Base-by-base conservation (phyloP, 1,140 invertebrate genomes). In the Drusus annulatus region DNA sequence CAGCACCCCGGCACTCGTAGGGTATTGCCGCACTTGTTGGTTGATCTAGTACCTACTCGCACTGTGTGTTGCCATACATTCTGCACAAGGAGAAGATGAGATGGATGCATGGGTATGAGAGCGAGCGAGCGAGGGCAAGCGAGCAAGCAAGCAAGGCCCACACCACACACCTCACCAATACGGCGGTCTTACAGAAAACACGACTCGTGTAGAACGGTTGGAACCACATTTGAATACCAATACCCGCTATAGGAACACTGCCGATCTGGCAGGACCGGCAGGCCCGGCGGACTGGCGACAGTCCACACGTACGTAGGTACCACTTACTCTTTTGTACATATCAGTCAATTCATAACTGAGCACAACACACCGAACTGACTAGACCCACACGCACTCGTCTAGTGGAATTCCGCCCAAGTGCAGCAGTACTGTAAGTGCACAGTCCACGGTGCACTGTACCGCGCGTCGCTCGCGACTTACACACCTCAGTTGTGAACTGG, bases 151-250 rank as follows among this genome's bases (percentile, higher is more conserved):
- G 80, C 63, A 28, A 28, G 25, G 25, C 2, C 74, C 75, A 81
- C 80, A 81, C 80, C 62, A 76, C 75, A 71, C 73, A 31, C 17
- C 17, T 63, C 69, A 80, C 54, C 50, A 54, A 54, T 45, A 45
- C 36, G 76, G 76, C 76, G 76, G 76, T 69, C 36, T 69, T 50
- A 78, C 76, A 77, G 36, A 63, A 77, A 28, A 81, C 80, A 69
- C 62, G 56, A 63, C 81, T 73, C 73, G 75, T 76, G 36, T 73
- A 28, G 21, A 23, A 52, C 50, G 69, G 31, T 77, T 71, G 78
- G 75, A 60, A 87, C 88, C 88, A 91, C 91, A 92, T 92, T 92
- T 92, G 91, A 92, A 92, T 92, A 92, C 91, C 91, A 92, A 92
- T 92, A 91, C 90, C 84, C 84, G 87, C 86, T 86, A 84, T 80